phyloP scores from a whole-genome alignment of 2,113 vertebrate genomes.

The Hepsetus odoe region DNA sequence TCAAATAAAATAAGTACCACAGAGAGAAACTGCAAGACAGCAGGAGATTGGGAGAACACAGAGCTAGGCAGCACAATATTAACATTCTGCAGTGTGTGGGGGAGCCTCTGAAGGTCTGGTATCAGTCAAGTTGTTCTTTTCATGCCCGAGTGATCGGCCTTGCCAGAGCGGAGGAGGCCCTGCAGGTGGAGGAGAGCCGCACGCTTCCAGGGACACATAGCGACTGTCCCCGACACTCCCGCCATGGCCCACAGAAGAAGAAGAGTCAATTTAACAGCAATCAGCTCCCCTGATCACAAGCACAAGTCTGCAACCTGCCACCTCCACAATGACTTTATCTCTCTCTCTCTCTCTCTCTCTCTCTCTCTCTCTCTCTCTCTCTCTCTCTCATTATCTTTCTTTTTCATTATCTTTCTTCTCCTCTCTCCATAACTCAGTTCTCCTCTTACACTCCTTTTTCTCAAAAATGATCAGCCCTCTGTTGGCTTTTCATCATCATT shows the following conservation, averaged over 20 bases:
- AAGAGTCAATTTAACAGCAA: constrained; percentile 74
- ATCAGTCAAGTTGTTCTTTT: constrained; percentile 66
- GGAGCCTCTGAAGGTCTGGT: constrained; percentile 60
- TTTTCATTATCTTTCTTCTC: constrained; percentile 17
- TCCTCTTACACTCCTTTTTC: neutral
- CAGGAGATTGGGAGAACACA: neutral
- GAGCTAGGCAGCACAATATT: constrained; percentile 31
- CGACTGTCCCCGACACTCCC: constrained; percentile 1
- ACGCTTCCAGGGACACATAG: neutral
- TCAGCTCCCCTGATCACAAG: constrained; percentile 70
- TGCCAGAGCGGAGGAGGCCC: constrained; percentile 55
- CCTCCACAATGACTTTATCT: constrained; percentile 77
- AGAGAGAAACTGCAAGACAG: neutral
- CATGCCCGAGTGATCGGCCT: constrained; percentile 55
- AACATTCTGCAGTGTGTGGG: constrained; percentile 59
- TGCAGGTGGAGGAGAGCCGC: constrained; percentile 9
- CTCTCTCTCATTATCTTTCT: constrained; percentile 16
- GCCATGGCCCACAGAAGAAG: constrained; percentile 53
- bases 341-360: constrained; percentile 41
- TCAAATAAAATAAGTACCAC: no score
- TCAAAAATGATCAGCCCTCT: no score
- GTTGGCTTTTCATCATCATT: no score
- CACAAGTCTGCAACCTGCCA: constrained; percentile 77
- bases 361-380: constrained; percentile 12
- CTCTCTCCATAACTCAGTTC: neutral